Evolutionary conservation across 1,140 invertebrate species (phyloP).

Genomic region (Drosophila tsacasi): DNA sequence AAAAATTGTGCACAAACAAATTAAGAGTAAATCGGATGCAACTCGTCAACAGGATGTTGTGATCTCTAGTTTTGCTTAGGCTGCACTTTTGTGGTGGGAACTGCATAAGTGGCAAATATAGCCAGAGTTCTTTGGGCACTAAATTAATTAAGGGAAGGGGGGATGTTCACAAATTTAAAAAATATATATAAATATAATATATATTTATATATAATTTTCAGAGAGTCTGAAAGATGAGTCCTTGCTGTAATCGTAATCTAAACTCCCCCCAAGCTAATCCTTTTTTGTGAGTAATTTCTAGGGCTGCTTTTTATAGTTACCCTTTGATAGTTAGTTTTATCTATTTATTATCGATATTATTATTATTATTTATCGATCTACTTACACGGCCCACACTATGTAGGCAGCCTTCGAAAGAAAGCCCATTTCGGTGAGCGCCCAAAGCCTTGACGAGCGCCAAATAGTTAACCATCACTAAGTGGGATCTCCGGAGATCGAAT

Average conservation of each 20-base stretch:
- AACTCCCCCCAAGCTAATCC: not conserved
- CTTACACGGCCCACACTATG: conserved; percentile 91
- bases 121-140: not conserved
- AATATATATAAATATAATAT: not conserved
- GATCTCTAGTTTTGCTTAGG: conserved; percentile 36
- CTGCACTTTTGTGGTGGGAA: conserved; percentile 34
- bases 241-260: not conserved
- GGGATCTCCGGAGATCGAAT: conserved; percentile 24
- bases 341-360: not conserved
- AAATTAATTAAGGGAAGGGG: not conserved
- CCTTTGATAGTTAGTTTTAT: not conserved
- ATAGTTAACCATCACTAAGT: conserved; percentile 58
- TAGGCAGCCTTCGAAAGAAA: conserved; percentile 90
- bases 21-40: conserved; percentile 40
- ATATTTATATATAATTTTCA: not conserved
- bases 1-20: not conserved
- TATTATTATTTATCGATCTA: conserved; percentile 49
- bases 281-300: not conserved
- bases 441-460: conserved; percentile 44
- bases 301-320: not conserved
- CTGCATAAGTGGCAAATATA: not conserved
- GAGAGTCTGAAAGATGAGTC: not conserved
- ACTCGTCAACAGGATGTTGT: conserved; percentile 48
- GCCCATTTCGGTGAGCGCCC: conserved; percentile 86
- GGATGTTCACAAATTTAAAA: not conserved